Percentiles rank a stretch among this genome's conserved stretches.
Conservation (phyloP, 2,113 vertebrate species). For the Struthidea cinerea region DNA sequence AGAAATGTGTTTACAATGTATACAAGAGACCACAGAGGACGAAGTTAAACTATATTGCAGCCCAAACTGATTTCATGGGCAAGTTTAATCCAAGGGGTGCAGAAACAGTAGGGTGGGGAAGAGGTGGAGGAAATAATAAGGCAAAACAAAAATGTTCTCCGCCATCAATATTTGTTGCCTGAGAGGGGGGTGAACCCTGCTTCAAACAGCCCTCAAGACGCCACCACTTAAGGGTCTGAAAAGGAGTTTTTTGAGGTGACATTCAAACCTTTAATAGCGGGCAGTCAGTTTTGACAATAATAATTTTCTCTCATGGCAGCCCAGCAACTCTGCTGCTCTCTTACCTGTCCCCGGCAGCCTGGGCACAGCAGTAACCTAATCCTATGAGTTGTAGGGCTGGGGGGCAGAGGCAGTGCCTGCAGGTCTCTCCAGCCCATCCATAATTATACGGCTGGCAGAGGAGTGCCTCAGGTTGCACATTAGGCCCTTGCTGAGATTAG, state of each 20-base stretch:
- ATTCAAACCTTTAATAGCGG: conserved; percentile 75
- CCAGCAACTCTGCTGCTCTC: conserved; percentile 52
- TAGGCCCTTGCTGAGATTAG: conserved; percentile 76
- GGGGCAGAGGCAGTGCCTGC: conserved; percentile 30
- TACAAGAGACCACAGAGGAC: conserved; percentile 43
- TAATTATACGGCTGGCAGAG: conserved; percentile 75
- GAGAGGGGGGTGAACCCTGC: conserved; percentile 12
- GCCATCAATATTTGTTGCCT: conserved; percentile 22
- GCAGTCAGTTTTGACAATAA: conserved; percentile 67
- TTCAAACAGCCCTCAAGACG: conserved; percentile 49
- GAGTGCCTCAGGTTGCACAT: conserved; percentile 75
- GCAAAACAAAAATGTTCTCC: conserved; percentile 44
- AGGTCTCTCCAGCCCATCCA: conserved; percentile 58
- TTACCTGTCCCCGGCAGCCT: conserved; percentile 71
- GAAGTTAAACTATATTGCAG: conserved; percentile 58
- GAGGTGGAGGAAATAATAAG: neutral
- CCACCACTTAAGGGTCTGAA: conserved; percentile 62
- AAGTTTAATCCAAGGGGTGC: conserved; percentile 62
- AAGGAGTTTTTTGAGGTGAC: conserved; percentile 72
- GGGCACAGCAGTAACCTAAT: conserved; percentile 74
- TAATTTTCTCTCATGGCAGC: conserved; percentile 62
- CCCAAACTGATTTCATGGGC: conserved; percentile 40
- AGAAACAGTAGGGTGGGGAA: neutral
- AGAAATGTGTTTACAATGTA: conserved; percentile 51
- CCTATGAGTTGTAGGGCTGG: conserved; percentile 47